Base-by-base conservation (phyloP, 2,888 invertebrate species). In the Orchestes rusci region DNA sequence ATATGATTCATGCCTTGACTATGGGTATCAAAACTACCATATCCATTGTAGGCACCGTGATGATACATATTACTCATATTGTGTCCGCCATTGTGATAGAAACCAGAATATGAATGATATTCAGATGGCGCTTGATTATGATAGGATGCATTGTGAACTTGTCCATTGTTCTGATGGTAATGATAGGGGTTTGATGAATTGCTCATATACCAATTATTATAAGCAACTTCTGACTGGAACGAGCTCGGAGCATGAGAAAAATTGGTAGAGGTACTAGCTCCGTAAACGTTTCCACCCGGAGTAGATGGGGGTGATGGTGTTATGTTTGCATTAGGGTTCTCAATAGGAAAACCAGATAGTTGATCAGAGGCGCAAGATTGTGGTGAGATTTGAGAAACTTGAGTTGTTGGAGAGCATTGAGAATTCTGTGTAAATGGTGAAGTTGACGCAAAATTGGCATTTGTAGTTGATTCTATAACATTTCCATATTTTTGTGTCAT, bases 371-470 rank as follows among this genome's bases (percentile, higher is more conserved):
- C 20, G 16, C 39, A 45, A 4, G 38, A 36, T 16, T 50, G 50
- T 7, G 50, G 50, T 15, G 47, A 47, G 2, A 48, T 38, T 39
- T 50, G 44, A 4, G 46, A 43, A n/a, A 47, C 17, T 13, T 43
- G 46, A 13, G 37, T 33, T 2, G 30, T 36, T 2, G 45, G 50
- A 2, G 49, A 49, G 13, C 31, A 31, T 17, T 45, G 42, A 2
- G 42, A 35, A 8, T 17, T 16, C 5, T 43, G 34, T 8, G 23
- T 27, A 33, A 35, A 46, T 4, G 47, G 47, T 4, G 43, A 38
- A 4, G 41, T 23, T 4, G 27, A 18, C 1, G 33, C n/a, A 23
- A 20, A 40, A 15, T 2, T 16, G 28, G 16, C 27, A 15, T 17
- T 13, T 4, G 5, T 10, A 27, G 39, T 10, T 23, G 13, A 12